These are phyloP conservation scores for Volucella bombylans DNA, from an alignment of 2,888 invertebrate species.

Conservation along the genomic window DNA sequence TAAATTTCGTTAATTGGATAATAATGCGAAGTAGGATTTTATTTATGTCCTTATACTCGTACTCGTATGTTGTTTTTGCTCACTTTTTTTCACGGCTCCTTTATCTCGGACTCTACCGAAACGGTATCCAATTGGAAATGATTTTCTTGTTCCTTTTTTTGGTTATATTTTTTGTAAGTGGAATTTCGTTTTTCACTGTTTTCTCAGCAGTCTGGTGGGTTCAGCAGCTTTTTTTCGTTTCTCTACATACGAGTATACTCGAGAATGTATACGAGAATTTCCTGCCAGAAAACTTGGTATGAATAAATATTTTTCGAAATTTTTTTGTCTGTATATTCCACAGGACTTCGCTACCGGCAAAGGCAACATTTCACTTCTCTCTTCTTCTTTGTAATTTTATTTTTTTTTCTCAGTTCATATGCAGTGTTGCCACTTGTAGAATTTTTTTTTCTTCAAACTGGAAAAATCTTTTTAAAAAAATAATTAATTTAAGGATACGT, in stretches of 20 bases:
- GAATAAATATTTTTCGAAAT: slow-evolving; percentile 58
- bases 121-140: slow-evolving; percentile 15
- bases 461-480: no score
- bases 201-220: slow-evolving; percentile 34
- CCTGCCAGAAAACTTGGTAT: slow-evolving; percentile 38
- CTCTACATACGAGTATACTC: neutral
- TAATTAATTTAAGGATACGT: no score
- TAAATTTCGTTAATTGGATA: slow-evolving; percentile 74
- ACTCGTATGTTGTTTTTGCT: slow-evolving; percentile 50
- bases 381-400: slow-evolving; percentile 24
- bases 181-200: slow-evolving; percentile 24
- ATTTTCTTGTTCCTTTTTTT: slow-evolving; percentile 1
- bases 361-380: slow-evolving; percentile 53
- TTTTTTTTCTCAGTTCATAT: neutral
- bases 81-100: slow-evolving; percentile 41
- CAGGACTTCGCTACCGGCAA: slow-evolving; percentile 31
- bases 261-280: neutral
- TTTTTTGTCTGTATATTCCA: slow-evolving; percentile 53
- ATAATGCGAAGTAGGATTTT: slow-evolving; percentile 74
- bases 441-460: no score
- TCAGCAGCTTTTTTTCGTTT: neutral
- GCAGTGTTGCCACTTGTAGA: neutral
- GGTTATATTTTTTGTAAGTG: slow-evolving; percentile 52
- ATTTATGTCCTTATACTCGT: slow-evolving; percentile 65
- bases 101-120: slow-evolving; percentile 19